phyloP scores from a whole-genome alignment of 2,888 invertebrate species.

The Blera fallax region DNA sequence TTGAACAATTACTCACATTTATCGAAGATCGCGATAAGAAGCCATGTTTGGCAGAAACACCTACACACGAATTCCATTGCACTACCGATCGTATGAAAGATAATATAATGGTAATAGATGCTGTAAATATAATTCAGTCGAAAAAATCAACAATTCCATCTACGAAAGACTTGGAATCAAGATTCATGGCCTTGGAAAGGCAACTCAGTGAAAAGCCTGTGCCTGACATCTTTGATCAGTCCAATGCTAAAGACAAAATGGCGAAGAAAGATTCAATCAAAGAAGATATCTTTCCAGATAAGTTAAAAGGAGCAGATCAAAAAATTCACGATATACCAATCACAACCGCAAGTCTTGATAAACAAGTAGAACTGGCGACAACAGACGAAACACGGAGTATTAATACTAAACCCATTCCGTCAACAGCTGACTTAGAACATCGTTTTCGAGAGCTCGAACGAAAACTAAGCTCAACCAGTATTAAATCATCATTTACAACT shows the following conservation, averaged over 20 bases:
- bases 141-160: slow-evolving; percentile 26
- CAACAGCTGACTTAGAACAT: slow-evolving; percentile 79
- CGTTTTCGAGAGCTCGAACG: slow-evolving; percentile 79
- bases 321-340: not conserved
- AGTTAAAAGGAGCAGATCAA: not conserved
- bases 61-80: not conserved
- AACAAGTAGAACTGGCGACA: slow-evolving; percentile 62
- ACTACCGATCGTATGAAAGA: not conserved
- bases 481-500: not conserved
- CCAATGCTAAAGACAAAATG: not conserved
- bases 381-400: not conserved
- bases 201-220: slow-evolving; percentile 45
- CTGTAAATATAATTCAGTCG: not conserved
- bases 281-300: not conserved
- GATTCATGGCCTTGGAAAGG: slow-evolving; percentile 64
- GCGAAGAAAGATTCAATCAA: not conserved
- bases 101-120: not conserved
- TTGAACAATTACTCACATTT: not conserved
- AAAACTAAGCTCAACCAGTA: slow-evolving; percentile 32
- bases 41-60: not conserved
- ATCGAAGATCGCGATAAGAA: not conserved
- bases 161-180: slow-evolving; percentile 13
- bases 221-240: not conserved
- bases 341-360: not conserved
- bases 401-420: slow-evolving; percentile 74